Conservation (phyloP, 2,113 vertebrate genomes). For the Carlito syrichta region DNA sequence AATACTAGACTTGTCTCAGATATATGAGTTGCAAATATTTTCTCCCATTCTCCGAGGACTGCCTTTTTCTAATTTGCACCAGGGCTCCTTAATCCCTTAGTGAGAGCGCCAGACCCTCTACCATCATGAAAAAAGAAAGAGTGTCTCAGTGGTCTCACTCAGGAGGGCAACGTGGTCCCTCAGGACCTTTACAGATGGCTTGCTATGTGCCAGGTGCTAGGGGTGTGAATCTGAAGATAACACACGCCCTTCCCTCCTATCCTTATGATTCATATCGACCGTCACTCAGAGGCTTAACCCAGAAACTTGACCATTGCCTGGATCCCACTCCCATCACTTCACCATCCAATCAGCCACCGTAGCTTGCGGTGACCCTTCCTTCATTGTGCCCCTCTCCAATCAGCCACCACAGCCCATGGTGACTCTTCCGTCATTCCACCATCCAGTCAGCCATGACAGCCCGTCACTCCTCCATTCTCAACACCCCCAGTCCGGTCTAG, state of each 20-base stretch:
- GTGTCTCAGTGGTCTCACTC: background rate
- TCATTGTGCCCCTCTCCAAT: background rate
- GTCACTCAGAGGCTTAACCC: background rate
- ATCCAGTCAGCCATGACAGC: background rate
- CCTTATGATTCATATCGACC: background rate
- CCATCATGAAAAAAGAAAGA: background rate
- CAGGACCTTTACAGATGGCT: background rate
- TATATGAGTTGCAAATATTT: background rate
- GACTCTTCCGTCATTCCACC: background rate
- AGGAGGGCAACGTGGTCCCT: background rate
- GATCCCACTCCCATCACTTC: background rate
- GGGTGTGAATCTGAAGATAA: background rate
- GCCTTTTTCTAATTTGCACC: background rate
- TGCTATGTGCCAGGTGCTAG: background rate
- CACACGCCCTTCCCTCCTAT: background rate
- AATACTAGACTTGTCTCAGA: background rate
- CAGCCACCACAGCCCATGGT: background rate
- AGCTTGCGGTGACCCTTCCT: background rate
- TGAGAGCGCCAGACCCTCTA: background rate
- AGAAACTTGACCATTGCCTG: background rate
- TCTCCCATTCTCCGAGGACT: background rate
- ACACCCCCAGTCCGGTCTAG: background rate
- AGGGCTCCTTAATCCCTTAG: background rate
- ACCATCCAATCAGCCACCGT: background rate
- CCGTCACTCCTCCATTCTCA: no score